Base-by-base conservation (phyloP, 2,113 vertebrate species). In the Oostethus manadensis region DNA sequence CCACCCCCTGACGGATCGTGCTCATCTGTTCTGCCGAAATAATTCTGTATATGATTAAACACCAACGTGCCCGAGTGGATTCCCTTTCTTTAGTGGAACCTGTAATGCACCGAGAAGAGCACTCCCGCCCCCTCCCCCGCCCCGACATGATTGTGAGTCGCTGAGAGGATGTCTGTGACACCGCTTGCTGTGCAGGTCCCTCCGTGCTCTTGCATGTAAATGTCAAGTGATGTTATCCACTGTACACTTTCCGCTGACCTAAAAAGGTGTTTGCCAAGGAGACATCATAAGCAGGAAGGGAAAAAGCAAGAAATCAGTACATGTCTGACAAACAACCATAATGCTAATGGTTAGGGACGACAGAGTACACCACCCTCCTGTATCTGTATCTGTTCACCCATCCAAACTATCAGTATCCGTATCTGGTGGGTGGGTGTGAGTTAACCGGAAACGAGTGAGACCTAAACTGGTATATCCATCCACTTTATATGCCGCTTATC, bases 161-260 rank as follows among this genome's bases (percentile, higher is more conserved):
- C 59, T 60, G 56, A 38, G 71, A 76, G 67, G 68, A 82, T 78
- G 77, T 72, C 80, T 86, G 85, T 79, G 79, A 86, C 71, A 78
- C 68, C 64, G 62, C 75, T 83, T 56, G n/a, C 57, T 43, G 45
- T 46, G 65, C 59, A 48, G 64, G 44, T 62, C 60, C 38, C 43
- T 51, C 48, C 45, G 35, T 68, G 66, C 71, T 77, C 74, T 68
- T 73, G 80, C 75, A 77, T 88, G 84, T 85, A 87, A 85, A 87
- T 86, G 87, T 83, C 83, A 87, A 77, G 72, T 48, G 76, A 81
- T 66, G 76, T 81, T 82, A 80, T 83, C 78, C 48, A 59, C 20
- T 65, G 61, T 51, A 46, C 66, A 54, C 44, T 68, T 78, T 68
- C 63, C 38, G 38, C 66, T 56, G 66, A 74, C 56, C 72, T 22